These are phyloP conservation scores for Apeltes quadracus DNA, from an alignment of 2,113 vertebrate species.

Conservation along the genomic window DNA sequence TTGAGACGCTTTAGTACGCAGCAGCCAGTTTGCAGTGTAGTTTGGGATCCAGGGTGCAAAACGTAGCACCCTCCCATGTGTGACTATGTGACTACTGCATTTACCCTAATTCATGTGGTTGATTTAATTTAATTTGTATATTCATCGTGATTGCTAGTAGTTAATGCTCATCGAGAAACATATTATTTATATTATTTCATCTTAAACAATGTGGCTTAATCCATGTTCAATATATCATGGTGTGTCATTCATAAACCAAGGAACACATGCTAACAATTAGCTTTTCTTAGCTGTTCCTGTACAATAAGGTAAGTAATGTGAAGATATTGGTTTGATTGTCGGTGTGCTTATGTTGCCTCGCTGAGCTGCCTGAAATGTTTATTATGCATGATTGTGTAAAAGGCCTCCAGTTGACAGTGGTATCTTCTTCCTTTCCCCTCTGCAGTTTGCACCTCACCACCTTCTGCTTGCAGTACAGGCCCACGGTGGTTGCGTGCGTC, in stretches of 20 bases:
- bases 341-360: neutral
- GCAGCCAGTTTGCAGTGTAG: conserved; percentile 63
- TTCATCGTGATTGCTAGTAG: neutral
- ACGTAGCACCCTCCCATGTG: neutral
- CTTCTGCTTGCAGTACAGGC: conserved; percentile 99
- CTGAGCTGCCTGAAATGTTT: neutral
- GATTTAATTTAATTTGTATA: neutral
- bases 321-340: neutral
- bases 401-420: neutral
- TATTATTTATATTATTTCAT: conserved; percentile 5
- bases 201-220: neutral
- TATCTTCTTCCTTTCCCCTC: neutral
- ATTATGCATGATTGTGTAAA: neutral
- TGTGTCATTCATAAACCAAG: conserved; percentile 18
- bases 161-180: conserved; percentile 41
- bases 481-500: conserved; percentile 97
- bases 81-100: neutral
- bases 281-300: conserved; percentile 29
- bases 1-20: neutral
- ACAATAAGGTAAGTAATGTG: conserved; percentile 46
- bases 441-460: conserved; percentile 97
- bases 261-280: conserved; percentile 39
- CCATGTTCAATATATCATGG: neutral
- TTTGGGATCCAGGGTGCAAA: conserved; percentile 48
- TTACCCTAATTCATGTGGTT: neutral